Evolutionary conservation across 2,113 vertebrate species (phyloP), one percentile per base, ranked within the genome.

Genomic region (Patagioenas fasciata): DNA sequence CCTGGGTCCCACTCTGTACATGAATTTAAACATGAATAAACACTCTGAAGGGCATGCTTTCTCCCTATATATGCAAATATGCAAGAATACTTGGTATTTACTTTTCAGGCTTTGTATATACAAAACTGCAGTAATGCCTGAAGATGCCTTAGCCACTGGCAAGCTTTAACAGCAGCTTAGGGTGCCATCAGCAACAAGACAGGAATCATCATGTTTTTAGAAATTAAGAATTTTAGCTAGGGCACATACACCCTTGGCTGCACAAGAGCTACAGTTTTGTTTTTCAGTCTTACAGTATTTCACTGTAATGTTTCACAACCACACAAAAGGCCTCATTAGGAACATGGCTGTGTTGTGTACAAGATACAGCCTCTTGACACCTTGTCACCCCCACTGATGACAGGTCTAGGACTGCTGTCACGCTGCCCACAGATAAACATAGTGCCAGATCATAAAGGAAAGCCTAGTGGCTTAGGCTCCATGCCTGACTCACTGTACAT

Each of bases 401-500:
- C 29, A 65, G 38, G 40, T 26, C 60, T 36, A 40, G 25, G 48
- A n/a, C 29, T 34, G 57, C 8, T 72, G 15, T 75, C 71, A 56
- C 56, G 44, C 38, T 79, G 23, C 58, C 9, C 9, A 16, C 18
- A 62, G 29, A 57, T 15, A 80, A 77, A 62, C 2, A 5, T 20
- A 47, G 36, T 26, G n/a, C 67, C 73, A 34, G 19, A 38, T 18
- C 54, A 77, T n/a, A 88, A 51, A 83, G 67, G n/a, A 73, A 60
- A 88, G n/a, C 20, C 47, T 11, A 8, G n/a, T 28, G 62, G 8
- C 28, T 44, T 66, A 32, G 10, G 38, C 16, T 66, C 7, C 10
- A 10, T 48, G 62, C 23, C n/a, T 29, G 25, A 48, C 13, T n/a
- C 16, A 2, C 24, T 36, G 14, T 15, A 40, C 0, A 0, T 20